A percentile compares a stretch with the other conserved stretches of the same genome.
phyloP scores from a whole-genome alignment of 2,888 invertebrate genomes.

The Orthosia gothica region DNA sequence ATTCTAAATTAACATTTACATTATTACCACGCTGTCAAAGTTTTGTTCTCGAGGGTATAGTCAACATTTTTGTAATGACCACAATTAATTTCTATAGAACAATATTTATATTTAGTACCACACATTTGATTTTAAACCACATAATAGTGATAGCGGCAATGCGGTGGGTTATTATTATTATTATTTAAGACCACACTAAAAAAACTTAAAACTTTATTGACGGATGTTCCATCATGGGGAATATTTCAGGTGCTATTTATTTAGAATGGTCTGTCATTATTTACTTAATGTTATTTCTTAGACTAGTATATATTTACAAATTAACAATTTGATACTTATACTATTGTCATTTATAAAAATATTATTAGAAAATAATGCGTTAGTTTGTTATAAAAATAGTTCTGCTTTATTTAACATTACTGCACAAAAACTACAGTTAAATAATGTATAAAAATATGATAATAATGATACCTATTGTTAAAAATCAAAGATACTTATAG shows the following conservation, averaged over 20 bases:
- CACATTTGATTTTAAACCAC: constrained; percentile 40
- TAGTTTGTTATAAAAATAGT: constrained; percentile 34
- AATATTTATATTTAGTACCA: constrained; percentile 2
- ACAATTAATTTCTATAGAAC: constrained; percentile 12
- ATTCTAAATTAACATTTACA: constrained; percentile 21
- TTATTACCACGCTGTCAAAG: constrained; percentile 4
- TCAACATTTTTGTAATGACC: constrained; percentile 21
- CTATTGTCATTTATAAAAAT: constrained; percentile 53
- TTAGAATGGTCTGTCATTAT: not conserved
- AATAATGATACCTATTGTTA: constrained; percentile 1
- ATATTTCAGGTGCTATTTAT: not conserved
- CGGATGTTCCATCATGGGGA: no score
- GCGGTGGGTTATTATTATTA: constrained; percentile 30
- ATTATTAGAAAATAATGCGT: constrained; percentile 35
- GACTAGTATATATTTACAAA: constrained; percentile 41
- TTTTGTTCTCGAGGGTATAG: constrained; percentile 4
- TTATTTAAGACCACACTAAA: constrained; percentile 5
- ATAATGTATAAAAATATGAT: not conserved
- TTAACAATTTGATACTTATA: constrained; percentile 37
- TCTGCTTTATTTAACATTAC: constrained; percentile 3
- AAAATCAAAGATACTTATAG: not conserved
- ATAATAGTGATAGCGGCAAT: constrained; percentile 18
- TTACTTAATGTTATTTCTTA: constrained; percentile 9
- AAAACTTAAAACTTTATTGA: no score
- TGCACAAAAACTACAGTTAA: not conserved